phyloP scores from a whole-genome alignment of 1,140 invertebrate genomes.

The Cydia pomonella region DNA sequence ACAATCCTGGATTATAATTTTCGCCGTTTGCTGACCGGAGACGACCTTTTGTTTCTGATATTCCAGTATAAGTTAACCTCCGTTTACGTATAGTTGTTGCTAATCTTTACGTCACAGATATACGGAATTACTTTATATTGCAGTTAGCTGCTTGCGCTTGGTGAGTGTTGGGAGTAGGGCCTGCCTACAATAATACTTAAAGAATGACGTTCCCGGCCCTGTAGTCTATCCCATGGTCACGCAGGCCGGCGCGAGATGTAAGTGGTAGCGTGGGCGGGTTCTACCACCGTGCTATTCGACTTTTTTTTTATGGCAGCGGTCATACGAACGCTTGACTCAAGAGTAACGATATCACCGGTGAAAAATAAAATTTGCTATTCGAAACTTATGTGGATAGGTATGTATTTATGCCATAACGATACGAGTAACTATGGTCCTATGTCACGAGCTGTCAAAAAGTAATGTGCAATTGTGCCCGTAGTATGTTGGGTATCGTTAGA shows the following conservation, averaged over 20 bases:
- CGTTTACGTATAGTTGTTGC: not conserved
- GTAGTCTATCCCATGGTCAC: conserved; percentile 50
- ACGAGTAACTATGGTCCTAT: not conserved
- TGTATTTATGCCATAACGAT: not conserved
- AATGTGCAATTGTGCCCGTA: not conserved
- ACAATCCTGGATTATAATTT: too few relatives aligned
- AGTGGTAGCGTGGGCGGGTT: conserved; percentile 68
- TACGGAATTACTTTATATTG: too few relatives aligned
- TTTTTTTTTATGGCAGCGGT: not conserved
- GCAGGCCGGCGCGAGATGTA: conserved; percentile 60
- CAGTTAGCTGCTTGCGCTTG: not conserved
- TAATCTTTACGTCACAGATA: not conserved
- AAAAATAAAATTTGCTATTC: not conserved
- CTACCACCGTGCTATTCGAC: not conserved
- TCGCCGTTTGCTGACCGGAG: not conserved
- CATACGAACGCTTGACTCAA: not conserved
- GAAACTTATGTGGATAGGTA: not conserved
- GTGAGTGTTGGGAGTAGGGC: not conserved
- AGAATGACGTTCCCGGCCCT: conserved; percentile 53
- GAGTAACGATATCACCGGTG: not conserved
- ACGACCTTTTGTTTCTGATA: not conserved
- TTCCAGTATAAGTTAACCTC: not conserved
- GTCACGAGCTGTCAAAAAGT: not conserved
- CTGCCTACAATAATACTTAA: conserved; percentile 54
- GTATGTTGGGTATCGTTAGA: not conserved